These are phyloP conservation scores for Rhagophthalmus giganteus DNA, from an alignment of 2,888 invertebrate genomes.

Conservation along the genomic window DNA sequence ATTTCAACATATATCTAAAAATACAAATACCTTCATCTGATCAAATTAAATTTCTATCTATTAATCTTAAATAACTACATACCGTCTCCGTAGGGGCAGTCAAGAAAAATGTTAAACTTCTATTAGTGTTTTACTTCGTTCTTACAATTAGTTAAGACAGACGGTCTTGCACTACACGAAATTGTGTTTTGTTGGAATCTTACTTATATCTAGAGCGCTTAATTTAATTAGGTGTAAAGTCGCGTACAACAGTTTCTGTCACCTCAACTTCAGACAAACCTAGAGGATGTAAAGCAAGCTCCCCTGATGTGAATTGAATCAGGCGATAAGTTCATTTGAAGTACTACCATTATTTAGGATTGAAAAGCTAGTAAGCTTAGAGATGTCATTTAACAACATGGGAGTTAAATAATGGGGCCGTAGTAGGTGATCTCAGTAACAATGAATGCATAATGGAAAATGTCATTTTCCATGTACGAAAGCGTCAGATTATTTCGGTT, in stretches of 20 bases:
- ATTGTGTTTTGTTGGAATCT: conserved; percentile 22
- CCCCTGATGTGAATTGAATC: conserved; percentile 22
- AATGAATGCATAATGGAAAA: conserved; percentile 8
- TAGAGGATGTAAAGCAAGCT: conserved; percentile 14
- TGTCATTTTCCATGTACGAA: conserved; percentile 10
- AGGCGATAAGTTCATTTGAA: conserved; percentile 22
- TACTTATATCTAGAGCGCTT: conserved; percentile 23
- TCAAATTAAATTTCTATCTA: not conserved
- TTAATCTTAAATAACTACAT: not conserved
- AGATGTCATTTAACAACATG: conserved; percentile 16
- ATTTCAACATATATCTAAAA: too few relatives aligned
- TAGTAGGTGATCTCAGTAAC: conserved; percentile 5
- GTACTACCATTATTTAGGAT: conserved; percentile 17
- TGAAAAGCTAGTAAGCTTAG: conserved; percentile 16
- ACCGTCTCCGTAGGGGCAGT: too few relatives aligned
- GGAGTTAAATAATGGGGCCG: conserved; percentile 10
- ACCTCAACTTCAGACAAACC: conserved; percentile 12
- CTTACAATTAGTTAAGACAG: too few relatives aligned
- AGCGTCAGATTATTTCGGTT: too few relatives aligned
- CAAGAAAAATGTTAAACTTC: too few relatives aligned
- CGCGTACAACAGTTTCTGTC: conserved; percentile 19
- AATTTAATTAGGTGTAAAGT: conserved; percentile 29
- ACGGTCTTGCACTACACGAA: not conserved
- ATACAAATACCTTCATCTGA: too few relatives aligned
- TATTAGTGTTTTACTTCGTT: too few relatives aligned